These are phyloP conservation scores for Barbus barbus DNA, from an alignment of 2,113 vertebrate genomes.

Conservation along the genomic window DNA sequence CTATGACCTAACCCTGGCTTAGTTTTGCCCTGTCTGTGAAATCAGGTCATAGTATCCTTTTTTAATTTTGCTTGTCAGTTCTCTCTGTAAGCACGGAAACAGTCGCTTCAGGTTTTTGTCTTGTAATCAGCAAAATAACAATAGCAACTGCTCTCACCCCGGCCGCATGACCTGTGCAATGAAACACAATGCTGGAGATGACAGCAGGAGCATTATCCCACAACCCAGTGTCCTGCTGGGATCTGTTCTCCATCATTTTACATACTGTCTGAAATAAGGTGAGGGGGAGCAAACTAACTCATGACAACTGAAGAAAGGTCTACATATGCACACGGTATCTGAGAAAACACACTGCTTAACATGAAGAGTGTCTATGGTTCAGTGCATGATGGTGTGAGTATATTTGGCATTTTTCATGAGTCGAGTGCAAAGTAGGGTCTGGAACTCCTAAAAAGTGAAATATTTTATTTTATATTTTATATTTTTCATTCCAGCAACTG, in stretches of 20 bases:
- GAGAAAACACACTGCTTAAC: neutral
- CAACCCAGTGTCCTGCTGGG: constrained; percentile 1
- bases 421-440: too few species aligned
- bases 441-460: too few species aligned
- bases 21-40: too few species aligned
- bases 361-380: neutral
- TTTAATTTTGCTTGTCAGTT: neutral
- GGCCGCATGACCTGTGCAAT: neutral
- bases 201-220: constrained; percentile 15
- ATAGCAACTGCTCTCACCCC: neutral
- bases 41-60: neutral
- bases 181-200: constrained; percentile 15
- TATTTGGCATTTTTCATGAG: too few species aligned
- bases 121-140: neutral
- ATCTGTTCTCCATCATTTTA: constrained; percentile 28
- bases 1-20: too few species aligned
- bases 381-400: too few species aligned
- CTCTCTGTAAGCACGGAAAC: neutral
- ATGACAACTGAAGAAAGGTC: constrained; percentile 38
- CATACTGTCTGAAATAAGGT: constrained; percentile 5
- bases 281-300: neutral
- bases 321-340: neutral
- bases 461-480: too few species aligned
- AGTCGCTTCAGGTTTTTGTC: neutral
- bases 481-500: neutral